Evolutionary conservation across 2,113 vertebrate genomes (phyloP), one percentile per base, ranked within the genome.

Genomic region (Anarhynchus alexandrinus): DNA sequence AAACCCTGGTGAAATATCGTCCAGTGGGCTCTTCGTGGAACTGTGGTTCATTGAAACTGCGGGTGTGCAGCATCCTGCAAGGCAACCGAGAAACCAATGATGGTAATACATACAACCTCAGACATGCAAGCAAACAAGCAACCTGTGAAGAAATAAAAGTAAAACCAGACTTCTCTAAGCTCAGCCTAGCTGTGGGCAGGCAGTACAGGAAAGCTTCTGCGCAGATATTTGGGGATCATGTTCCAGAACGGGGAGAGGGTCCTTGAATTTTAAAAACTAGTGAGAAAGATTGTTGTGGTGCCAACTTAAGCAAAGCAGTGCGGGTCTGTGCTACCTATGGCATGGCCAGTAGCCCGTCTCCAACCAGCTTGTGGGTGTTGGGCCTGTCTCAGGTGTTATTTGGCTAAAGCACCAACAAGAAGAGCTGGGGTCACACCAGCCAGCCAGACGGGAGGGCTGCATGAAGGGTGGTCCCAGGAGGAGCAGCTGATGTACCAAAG

Each of bases 31-130:
- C 58, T 49, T 62, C 21, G 16, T 66, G 79, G 74, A 85, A 40
- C 11, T 0, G 0, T 69, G 65, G 54, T 38, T 91, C 58, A 85
- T 58, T 2, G 2, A 11, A 40, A 45, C 19, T 77, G 43, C 1
- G 12, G n/a, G 36, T 45, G 25, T 74, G 42, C 5, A 78, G 20
- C 76, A 74, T 67, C 42, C 83, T 59, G 19, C 59, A 81, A 64
- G 27, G 19, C 47, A 93, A 71, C 57, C 5, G 20, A 82, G 58
- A 85, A 79, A 59, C 15, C 1, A 2, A 5, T 49, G 21, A 40
- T 14, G 71, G 10, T 55, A 67, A 76, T 7, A 74, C 32, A 57
- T 57, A 61, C n/a, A 59, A 61, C 12, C 51, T 65, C 65, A 47
- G 38, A 59, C 1, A 1, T 36, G 14, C 43, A 72, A 87, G 43